These are phyloP conservation scores for Limosa lapponica DNA, from an alignment of 2,797 vertebrate genomes.

Conservation along the genomic window DNA sequence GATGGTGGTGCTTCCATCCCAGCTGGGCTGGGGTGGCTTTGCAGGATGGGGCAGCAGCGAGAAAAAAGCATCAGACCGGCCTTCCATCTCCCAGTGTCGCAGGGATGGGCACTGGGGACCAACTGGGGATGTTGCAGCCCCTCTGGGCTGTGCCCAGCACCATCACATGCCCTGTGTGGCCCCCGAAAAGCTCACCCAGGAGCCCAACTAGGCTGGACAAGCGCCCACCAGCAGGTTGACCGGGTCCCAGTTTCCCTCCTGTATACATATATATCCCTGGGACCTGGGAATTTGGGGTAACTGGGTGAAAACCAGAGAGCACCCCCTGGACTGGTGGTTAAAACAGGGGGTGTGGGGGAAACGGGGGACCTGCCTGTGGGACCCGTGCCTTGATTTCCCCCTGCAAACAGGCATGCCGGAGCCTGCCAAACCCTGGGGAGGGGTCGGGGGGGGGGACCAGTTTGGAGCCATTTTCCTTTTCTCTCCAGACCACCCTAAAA, in stretches of 20 bases:
- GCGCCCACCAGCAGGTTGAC: fast-evolving
- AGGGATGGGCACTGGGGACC: fast-evolving
- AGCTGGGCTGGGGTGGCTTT: background rate
- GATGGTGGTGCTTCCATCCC: background rate
- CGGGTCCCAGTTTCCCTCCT: background rate
- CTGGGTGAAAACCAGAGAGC: background rate
- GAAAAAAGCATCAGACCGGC: background rate
- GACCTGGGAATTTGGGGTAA: background rate
- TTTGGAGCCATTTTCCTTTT: background rate
- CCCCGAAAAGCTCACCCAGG: background rate
- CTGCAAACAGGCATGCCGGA: background rate
- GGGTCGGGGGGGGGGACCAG: too few relatives aligned
- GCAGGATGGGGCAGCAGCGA: background rate
- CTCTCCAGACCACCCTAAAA: background rate
- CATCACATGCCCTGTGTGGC: fast-evolving
- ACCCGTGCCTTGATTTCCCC: background rate
- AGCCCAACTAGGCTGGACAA: background rate
- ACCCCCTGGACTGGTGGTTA: background rate
- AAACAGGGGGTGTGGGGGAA: background rate
- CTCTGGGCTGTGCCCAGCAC: background rate
- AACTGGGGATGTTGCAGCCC: background rate
- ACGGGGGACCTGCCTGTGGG: background rate
- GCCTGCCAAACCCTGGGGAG: background rate
- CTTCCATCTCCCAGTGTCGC: fast-evolving
- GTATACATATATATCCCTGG: background rate